Percentiles rank a stretch among this genome's conserved stretches.
Evolutionary conservation across 2,797 vertebrate species (phyloP).

Genomic region (Spea hammondii): DNA sequence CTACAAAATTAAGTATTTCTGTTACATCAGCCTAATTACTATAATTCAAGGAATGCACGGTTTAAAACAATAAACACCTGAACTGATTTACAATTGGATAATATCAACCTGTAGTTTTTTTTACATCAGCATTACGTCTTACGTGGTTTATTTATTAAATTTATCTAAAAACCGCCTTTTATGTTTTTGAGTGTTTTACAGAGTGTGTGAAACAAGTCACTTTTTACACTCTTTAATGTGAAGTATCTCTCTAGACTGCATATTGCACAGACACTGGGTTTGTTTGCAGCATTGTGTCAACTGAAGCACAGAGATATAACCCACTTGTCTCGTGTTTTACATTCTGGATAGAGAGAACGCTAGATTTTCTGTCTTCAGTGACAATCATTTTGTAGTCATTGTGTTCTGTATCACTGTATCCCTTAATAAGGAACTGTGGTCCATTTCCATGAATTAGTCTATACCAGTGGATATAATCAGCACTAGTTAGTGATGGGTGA

Average conservation of each 20-base stretch:
- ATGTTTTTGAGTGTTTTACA: too few species aligned
- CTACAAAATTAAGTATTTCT: too few species aligned
- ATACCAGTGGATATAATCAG: constrained; percentile 33
- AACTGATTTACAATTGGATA: too few species aligned
- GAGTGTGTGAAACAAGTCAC: too few species aligned
- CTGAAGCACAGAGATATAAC: constrained; percentile 30
- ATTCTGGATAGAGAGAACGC: background rate
- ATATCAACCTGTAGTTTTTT: too few species aligned
- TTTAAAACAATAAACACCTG: too few species aligned
- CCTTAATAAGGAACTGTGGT: background rate
- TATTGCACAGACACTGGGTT: constrained; percentile 26
- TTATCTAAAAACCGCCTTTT: too few species aligned
- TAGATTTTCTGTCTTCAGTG: constrained; percentile 28
- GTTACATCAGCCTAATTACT: too few species aligned
- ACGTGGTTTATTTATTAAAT: too few species aligned
- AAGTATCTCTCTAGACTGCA: background rate
- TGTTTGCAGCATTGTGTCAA: constrained; percentile 15
- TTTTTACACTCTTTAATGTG: too few species aligned
- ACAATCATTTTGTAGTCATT: background rate
- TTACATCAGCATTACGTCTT: too few species aligned
- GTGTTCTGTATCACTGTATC: background rate
- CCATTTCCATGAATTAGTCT: background rate
- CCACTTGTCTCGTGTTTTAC: constrained; percentile 19
- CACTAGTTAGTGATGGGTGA: constrained; percentile 8
- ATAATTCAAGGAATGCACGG: too few species aligned